These are phyloP conservation scores for Cydia strobilella DNA, from an alignment of 1,140 invertebrate species.

Conservation along the genomic window DNA sequence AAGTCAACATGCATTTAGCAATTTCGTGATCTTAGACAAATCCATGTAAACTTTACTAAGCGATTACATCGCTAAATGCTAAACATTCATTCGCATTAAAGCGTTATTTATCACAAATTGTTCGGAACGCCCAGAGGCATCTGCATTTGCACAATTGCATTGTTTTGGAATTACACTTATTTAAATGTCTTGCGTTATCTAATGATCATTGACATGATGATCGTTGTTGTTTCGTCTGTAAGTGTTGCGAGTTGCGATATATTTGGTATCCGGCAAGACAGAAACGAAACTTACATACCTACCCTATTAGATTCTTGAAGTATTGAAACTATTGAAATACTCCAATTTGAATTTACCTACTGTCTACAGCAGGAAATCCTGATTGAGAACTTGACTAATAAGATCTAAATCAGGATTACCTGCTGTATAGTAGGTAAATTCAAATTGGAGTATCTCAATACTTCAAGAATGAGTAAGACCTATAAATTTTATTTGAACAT, in stretches of 20 bases:
- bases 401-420: too few species aligned
- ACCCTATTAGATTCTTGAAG: too few species aligned
- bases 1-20: neutral
- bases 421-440: too few species aligned
- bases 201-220: constrained; percentile 10
- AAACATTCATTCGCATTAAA: constrained; percentile 1
- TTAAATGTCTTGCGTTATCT: constrained; percentile 20
- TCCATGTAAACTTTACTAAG: constrained; percentile 13
- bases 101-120: constrained; percentile 18
- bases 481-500: neutral
- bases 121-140: constrained; percentile 20
- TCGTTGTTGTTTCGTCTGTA: neutral
- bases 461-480: too few species aligned
- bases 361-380: too few species aligned
- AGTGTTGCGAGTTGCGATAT: neutral
- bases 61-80: constrained; percentile 14
- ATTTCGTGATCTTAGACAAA: neutral
- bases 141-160: constrained; percentile 13
- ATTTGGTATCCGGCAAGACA: too few species aligned
- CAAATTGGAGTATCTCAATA: too few species aligned
- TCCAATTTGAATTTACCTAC: too few species aligned
- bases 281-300: too few species aligned
- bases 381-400: too few species aligned
- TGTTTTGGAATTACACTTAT: constrained; percentile 13
- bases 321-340: too few species aligned